Conservation (phyloP, 2,113 vertebrate species). For the Athene cunicularia region DNA sequence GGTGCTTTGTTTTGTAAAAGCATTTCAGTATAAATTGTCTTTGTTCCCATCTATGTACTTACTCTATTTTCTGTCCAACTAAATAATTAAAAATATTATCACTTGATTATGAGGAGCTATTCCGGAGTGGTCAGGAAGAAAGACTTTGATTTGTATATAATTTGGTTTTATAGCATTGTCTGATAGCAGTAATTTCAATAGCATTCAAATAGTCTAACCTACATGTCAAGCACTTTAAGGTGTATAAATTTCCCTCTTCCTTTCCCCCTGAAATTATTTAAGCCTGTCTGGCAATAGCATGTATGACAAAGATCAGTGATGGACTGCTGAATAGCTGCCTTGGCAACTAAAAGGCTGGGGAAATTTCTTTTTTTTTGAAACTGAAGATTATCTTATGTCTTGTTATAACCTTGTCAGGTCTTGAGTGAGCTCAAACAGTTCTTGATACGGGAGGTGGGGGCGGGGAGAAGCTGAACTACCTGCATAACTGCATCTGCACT, state of each 20-base stretch:
- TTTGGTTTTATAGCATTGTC: not conserved
- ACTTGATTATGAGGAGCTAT: not conserved
- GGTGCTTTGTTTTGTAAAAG: not conserved
- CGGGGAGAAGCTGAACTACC: not conserved
- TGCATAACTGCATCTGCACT: not conserved
- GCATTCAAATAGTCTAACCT: not conserved
- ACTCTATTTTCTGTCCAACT: not conserved
- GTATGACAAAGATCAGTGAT: not conserved
- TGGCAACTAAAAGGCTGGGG: not conserved
- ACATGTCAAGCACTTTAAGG: not conserved
- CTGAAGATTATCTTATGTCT: not conserved
- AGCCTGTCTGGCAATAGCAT: not conserved
- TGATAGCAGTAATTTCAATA: not conserved
- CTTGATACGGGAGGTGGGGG: not conserved
- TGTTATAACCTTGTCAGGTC: not conserved
- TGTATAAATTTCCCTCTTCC: not conserved
- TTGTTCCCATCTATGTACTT: not conserved
- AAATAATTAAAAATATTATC: not conserved
- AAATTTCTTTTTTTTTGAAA: not conserved
- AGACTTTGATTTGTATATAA: not conserved
- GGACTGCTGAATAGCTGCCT: not conserved
- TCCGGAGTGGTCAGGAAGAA: not conserved
- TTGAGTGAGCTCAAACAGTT: not conserved
- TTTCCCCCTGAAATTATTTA: not conserved
- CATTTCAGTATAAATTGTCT: not conserved